Percentiles rank a stretch among this genome's conserved stretches.
Conservation (phyloP, 2,113 vertebrate genomes). For the western clawed frog (Xenopus tropicalis) region DNA sequence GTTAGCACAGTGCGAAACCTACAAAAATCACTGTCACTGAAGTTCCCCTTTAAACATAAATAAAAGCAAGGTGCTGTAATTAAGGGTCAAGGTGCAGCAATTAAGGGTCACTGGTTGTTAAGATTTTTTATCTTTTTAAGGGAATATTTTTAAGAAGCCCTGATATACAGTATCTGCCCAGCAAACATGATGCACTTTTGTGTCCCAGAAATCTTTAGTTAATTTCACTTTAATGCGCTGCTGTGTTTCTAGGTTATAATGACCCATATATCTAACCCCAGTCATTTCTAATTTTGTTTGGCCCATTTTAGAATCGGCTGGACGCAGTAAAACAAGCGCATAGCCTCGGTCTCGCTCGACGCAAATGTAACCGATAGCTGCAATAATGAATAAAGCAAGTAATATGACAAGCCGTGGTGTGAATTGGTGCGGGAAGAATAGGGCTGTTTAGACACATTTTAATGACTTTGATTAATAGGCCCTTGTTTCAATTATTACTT, state of each 20-base stretch:
- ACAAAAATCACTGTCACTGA: too few relatives aligned
- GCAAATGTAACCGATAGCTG: not conserved
- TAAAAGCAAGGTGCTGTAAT: too few relatives aligned
- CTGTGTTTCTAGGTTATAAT: not conserved
- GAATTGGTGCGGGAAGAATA: not conserved
- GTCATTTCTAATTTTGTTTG: slow-evolving; percentile 2
- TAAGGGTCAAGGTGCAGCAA: too few relatives aligned
- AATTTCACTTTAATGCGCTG: not conserved
- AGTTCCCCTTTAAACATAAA: too few relatives aligned
- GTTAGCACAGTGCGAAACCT: too few relatives aligned
- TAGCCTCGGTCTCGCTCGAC: not conserved
- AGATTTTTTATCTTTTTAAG: too few relatives aligned
- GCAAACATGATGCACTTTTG: not conserved
- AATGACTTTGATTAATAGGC: slow-evolving; percentile 1
- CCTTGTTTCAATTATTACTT: slow-evolving; percentile 3
- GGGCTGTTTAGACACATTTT: not conserved
- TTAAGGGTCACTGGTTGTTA: too few relatives aligned
- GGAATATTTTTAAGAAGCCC: not conserved
- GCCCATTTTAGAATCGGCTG: not conserved
- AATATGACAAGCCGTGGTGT: not conserved
- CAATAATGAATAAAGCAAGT: slow-evolving; percentile 3
- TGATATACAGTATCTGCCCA: not conserved
- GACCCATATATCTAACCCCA: not conserved
- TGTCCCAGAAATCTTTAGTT: not conserved
- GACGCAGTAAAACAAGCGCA: slow-evolving; percentile 1